Evolutionary conservation across 2,113 vertebrate species (phyloP).

Genomic region (Bostrychus sinensis): DNA sequence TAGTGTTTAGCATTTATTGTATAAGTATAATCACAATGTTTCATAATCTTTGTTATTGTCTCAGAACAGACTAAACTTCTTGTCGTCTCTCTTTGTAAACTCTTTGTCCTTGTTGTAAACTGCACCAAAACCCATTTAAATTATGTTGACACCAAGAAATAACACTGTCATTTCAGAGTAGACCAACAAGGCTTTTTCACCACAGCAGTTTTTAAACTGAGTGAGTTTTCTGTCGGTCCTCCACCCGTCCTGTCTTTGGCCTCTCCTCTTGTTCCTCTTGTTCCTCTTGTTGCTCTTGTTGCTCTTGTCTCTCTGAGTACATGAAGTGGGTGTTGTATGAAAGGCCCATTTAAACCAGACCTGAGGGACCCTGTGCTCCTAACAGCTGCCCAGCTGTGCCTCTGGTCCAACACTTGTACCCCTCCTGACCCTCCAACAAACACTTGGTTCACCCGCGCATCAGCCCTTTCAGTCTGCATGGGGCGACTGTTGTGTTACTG

Average conservation of each 20-base stretch:
- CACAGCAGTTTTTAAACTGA: constrained; percentile 40
- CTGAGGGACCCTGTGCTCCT: constrained; percentile 41
- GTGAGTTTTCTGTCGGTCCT: background rate
- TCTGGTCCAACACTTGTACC: constrained; percentile 24
- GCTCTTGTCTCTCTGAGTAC: constrained; percentile 42
- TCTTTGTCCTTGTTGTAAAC: background rate
- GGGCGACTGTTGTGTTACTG: background rate
- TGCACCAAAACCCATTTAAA: constrained; percentile 15
- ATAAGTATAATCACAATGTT: background rate
- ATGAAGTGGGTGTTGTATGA: constrained; percentile 70
- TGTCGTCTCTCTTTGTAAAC: background rate
- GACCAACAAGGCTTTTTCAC: constrained; percentile 14
- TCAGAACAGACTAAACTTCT: constrained; percentile 8
- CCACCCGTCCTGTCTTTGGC: constrained; percentile 9
- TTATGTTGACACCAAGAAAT: constrained; percentile 39
- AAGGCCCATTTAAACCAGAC: constrained; percentile 64
- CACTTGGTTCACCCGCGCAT: background rate
- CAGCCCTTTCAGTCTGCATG: background rate
- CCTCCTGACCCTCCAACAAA: background rate
- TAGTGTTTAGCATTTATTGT: background rate
- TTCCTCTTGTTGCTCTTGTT: constrained; percentile 36
- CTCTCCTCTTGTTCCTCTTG: constrained; percentile 33
- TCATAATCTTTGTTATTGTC: background rate
- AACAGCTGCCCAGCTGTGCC: constrained; percentile 71
- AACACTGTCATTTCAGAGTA: constrained; percentile 31